Percentiles rank a stretch among this genome's conserved stretches.
Evolutionary conservation across 2,113 vertebrate species (phyloP).

Genomic region (Alligator sinensis): DNA sequence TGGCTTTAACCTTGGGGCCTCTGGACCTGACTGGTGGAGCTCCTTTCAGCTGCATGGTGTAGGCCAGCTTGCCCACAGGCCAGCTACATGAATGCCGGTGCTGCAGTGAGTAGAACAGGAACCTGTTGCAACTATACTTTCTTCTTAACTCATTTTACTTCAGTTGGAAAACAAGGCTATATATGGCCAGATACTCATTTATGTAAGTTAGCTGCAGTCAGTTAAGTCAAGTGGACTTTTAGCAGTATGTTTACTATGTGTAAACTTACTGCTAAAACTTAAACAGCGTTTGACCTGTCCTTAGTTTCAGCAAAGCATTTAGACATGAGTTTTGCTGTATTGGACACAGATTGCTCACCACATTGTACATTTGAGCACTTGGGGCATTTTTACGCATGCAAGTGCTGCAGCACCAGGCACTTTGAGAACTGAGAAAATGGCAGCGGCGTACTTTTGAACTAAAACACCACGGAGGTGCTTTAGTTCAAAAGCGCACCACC

Average conservation of each 20-base stretch:
- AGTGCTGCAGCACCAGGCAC: too few species aligned
- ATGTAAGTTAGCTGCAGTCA: not conserved
- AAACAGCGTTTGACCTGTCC: not conserved
- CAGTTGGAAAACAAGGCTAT: not conserved
- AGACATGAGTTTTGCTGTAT: not conserved
- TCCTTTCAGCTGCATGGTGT: too few species aligned
- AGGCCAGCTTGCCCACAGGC: too few species aligned
- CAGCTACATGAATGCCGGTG: too few species aligned
- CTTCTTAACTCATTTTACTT: not conserved
- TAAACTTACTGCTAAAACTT: slow-evolving; percentile 29
- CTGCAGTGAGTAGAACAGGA: too few species aligned
- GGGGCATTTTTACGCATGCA: not conserved
- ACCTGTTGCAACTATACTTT: not conserved
- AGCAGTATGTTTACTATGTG: not conserved
- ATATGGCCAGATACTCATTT: not conserved
- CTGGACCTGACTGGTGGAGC: too few species aligned
- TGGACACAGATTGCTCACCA: not conserved
- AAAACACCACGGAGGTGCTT: too few species aligned
- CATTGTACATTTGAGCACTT: not conserved
- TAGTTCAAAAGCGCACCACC: too few species aligned
- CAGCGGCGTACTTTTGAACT: too few species aligned
- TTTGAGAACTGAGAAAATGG: too few species aligned
- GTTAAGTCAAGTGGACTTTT: not conserved
- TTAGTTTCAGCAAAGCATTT: not conserved
- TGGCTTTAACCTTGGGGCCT: too few species aligned